A percentile compares a stretch with the other conserved stretches of the same genome.
phyloP scores from a whole-genome alignment of 2,888 invertebrate genomes.

The Stenichneumon culpator region DNA sequence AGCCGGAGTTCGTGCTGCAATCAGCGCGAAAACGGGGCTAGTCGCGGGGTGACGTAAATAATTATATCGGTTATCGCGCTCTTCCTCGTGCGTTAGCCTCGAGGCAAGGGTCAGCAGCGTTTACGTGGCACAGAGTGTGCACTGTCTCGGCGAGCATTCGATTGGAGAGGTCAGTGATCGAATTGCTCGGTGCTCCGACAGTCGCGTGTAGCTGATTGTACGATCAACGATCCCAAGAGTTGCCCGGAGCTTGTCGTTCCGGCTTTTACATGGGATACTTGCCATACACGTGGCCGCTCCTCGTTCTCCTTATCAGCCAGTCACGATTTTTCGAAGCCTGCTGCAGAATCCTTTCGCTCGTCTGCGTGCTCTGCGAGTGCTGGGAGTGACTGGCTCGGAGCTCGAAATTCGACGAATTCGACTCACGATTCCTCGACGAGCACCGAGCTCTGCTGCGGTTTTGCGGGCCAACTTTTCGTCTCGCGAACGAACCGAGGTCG shows the following conservation, averaged over 20 bases:
- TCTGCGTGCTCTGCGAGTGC: slow-evolving; percentile 74
- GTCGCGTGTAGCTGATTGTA: background rate
- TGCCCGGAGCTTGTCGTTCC: background rate
- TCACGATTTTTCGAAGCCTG: slow-evolving; percentile 56
- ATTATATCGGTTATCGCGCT: slow-evolving; percentile 51
- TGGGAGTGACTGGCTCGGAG: slow-evolving; percentile 54
- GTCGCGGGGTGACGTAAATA: slow-evolving; percentile 12
- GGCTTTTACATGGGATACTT: slow-evolving; percentile 75
- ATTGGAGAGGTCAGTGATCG: slow-evolving; percentile 60
- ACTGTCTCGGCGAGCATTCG: slow-evolving; percentile 20
- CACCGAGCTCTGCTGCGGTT: slow-evolving; percentile 9
- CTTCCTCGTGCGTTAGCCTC: slow-evolving; percentile 33
- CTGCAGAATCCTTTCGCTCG: slow-evolving; percentile 60
- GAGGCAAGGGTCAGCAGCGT: slow-evolving; percentile 38
- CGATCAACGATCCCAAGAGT: background rate
- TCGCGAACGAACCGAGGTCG: slow-evolving; percentile 25
- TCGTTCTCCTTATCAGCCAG: slow-evolving; percentile 77
- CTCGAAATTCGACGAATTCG: slow-evolving; percentile 29
- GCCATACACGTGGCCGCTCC: slow-evolving; percentile 79
- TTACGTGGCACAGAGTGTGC: background rate
- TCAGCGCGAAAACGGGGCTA: slow-evolving; percentile 26
- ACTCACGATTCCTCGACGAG: slow-evolving; percentile 28
- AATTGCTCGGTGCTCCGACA: background rate
- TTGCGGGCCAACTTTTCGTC: slow-evolving; percentile 24
- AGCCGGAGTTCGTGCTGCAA: slow-evolving; percentile 18